These are phyloP conservation scores for Phrixothrix hirtus DNA, from an alignment of 2,888 invertebrate species.

Conservation along the genomic window DNA sequence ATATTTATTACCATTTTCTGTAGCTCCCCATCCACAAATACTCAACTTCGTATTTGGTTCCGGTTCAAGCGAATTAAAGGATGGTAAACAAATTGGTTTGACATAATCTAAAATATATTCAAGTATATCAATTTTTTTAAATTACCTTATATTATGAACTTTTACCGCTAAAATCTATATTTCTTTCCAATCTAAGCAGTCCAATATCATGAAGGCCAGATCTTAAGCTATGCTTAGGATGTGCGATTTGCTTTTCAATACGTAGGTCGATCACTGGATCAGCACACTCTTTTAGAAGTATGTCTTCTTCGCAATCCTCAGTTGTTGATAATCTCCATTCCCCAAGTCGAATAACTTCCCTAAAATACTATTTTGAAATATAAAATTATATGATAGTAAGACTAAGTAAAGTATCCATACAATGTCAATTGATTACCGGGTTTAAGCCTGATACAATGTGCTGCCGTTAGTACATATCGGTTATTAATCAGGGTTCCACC, in stretches of 20 bases:
- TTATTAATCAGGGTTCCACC: conserved; percentile 56
- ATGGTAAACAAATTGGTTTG: conserved; percentile 25
- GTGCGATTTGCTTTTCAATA: conserved; percentile 51
- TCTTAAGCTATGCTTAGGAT: conserved; percentile 45
- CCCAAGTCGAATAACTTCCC: conserved; percentile 52
- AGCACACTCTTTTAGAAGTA: conserved; percentile 47
- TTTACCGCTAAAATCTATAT: conserved; percentile 57
- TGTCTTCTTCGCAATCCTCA: conserved; percentile 52
- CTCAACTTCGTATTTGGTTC: neutral
- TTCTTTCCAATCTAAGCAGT: conserved; percentile 57
- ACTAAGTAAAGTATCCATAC: too few relatives aligned
- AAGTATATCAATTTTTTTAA: neutral
- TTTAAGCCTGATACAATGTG: too few relatives aligned
- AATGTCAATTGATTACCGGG: too few relatives aligned
- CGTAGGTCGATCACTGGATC: conserved; percentile 47
- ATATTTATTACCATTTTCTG: conserved; percentile 10
- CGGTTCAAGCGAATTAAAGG: neutral
- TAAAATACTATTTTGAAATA: too few relatives aligned
- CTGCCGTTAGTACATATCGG: conserved; percentile 56
- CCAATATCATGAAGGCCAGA: conserved; percentile 51
- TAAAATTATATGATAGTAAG: too few relatives aligned
- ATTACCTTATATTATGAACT: conserved; percentile 43
- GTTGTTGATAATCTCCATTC: conserved; percentile 56
- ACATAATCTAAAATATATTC: conserved; percentile 14
- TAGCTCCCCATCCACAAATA: conserved; percentile 21